A percentile compares a stretch with the other conserved stretches of the same genome.
Evolutionary conservation across 1,140 invertebrate genomes (phyloP).

Genomic region (Harpegnathos saltator): DNA sequence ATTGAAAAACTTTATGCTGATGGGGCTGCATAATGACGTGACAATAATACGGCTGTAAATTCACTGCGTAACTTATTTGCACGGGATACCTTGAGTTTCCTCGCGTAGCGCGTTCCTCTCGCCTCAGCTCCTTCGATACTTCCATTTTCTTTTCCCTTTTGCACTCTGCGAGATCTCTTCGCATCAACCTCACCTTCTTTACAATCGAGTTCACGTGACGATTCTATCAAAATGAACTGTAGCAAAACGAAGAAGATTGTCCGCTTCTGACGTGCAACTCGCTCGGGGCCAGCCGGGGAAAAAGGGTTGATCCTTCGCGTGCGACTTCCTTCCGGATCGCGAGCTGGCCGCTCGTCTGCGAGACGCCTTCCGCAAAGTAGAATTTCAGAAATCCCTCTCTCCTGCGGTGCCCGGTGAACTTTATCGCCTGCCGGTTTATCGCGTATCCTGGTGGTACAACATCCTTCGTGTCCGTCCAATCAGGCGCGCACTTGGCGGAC

Average conservation of each 20-base stretch:
- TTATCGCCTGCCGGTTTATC: slow-evolving; percentile 78
- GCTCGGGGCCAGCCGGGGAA: too few species aligned
- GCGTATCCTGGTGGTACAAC: slow-evolving; percentile 81
- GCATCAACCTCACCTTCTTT: not conserved
- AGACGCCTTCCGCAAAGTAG: slow-evolving; percentile 50
- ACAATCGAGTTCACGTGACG: not conserved
- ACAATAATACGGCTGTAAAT: slow-evolving; percentile 30
- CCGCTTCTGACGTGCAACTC: not conserved
- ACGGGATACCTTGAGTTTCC: not conserved
- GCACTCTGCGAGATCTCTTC: not conserved
- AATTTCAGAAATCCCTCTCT: slow-evolving; percentile 71
- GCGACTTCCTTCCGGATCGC: not conserved
- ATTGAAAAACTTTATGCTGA: slow-evolving; percentile 41
- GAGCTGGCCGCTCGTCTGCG: not conserved
- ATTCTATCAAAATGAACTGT: not conserved
- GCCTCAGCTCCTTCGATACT: not conserved
- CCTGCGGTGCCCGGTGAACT: slow-evolving; percentile 61
- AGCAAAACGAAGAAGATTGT: not conserved
- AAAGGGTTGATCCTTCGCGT: too few species aligned
- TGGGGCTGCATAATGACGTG: slow-evolving; percentile 27
- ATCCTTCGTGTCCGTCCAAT: slow-evolving; percentile 83
- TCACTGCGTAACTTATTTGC: not conserved
- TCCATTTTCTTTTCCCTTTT: not conserved
- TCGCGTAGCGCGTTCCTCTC: not conserved
- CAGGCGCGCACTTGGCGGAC: slow-evolving; percentile 82